These are phyloP conservation scores for Petrolisthes manimaculis DNA, from an alignment of 2,888 invertebrate species.

Conservation along the genomic window DNA sequence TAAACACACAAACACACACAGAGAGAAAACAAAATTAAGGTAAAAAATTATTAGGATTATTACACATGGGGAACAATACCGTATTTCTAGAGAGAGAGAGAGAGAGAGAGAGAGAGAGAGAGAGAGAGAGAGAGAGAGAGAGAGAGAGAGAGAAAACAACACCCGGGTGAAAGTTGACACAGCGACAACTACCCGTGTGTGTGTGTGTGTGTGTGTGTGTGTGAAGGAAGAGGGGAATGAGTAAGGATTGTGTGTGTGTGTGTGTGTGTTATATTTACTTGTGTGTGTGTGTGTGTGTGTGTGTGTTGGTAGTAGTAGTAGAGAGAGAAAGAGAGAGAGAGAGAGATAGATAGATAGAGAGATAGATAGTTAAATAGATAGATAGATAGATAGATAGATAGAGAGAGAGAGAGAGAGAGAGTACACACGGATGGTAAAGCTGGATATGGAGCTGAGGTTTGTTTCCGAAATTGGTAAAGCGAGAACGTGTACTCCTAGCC, in stretches of 20 bases:
- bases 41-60: too few species aligned
- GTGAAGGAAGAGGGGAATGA: too few species aligned
- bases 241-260: too few species aligned
- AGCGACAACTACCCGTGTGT: not conserved
- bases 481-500: slow-evolving; percentile 5
- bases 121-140: not conserved
- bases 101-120: not conserved
- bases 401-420: not conserved
- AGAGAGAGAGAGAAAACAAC: not conserved
- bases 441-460: not conserved
- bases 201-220: slow-evolving; percentile 29
- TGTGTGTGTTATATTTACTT: too few species aligned
- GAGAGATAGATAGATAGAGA: not conserved
- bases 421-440: not conserved
- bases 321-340: not conserved
- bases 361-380: not conserved
- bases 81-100: not conserved
- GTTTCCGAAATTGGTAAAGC: slow-evolving; percentile 2
- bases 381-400: too few species aligned
- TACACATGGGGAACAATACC: not conserved
- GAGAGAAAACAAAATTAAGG: too few species aligned
- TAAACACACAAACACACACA: too few species aligned
- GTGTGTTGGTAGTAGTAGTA: not conserved
- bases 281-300: not conserved
- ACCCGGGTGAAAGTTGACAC: not conserved